These are phyloP conservation scores for Megaleporinus macrocephalus DNA, from an alignment of 2,113 vertebrate genomes.

Conservation along the genomic window DNA sequence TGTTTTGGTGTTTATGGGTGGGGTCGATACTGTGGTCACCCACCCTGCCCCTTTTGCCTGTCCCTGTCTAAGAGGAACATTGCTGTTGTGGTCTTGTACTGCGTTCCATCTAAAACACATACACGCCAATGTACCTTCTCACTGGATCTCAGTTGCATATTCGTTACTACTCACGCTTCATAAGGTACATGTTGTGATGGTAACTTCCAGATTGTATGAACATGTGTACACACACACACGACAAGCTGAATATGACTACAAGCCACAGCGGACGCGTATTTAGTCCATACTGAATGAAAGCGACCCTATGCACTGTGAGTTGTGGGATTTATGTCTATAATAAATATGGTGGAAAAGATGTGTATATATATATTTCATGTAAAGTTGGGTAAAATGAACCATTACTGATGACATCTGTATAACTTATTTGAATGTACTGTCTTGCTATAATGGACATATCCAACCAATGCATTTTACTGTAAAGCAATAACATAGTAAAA, in stretches of 20 bases:
- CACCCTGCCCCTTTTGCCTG: neutral
- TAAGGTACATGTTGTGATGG: slow-evolving; percentile 58
- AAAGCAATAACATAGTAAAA: slow-evolving; percentile 82
- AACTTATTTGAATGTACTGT: slow-evolving; percentile 85
- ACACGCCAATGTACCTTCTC: slow-evolving; percentile 36
- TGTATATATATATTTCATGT: slow-evolving; percentile 72
- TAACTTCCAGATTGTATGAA: slow-evolving; percentile 61
- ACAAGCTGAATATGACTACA: slow-evolving; percentile 51
- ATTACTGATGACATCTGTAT: slow-evolving; percentile 83
- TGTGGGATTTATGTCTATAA: slow-evolving; percentile 88
- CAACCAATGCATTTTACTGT: slow-evolving; percentile 83
- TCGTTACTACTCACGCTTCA: slow-evolving; percentile 55
- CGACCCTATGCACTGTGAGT: slow-evolving; percentile 99
- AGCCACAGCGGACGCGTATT: slow-evolving; percentile 54
- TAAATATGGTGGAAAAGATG: slow-evolving; percentile 68
- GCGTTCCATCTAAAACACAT: slow-evolving; percentile 24
- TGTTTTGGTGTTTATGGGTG: neutral
- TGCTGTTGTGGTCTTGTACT: neutral
- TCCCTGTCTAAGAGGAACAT: neutral
- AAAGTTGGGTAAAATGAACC: slow-evolving; percentile 80
- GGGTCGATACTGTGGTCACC: slow-evolving; percentile 20
- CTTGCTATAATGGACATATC: slow-evolving; percentile 83
- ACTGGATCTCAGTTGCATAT: slow-evolving; percentile 44
- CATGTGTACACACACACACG: slow-evolving; percentile 59
- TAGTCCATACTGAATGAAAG: slow-evolving; percentile 81